These are phyloP conservation scores for Cygnus atratus DNA, from an alignment of 2,113 vertebrate genomes.

Conservation along the genomic window DNA sequence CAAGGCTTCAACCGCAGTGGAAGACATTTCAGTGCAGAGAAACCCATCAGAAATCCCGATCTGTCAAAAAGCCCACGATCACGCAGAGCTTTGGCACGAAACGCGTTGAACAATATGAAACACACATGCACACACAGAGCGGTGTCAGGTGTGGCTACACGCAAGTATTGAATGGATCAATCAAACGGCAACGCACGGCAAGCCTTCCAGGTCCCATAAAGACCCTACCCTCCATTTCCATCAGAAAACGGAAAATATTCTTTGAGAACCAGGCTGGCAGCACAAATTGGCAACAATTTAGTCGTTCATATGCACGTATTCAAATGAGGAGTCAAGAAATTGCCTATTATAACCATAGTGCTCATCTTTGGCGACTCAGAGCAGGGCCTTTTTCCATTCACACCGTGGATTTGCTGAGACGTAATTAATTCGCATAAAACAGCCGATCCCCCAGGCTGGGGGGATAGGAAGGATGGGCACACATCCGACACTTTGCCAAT, in stretches of 20 bases:
- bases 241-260: background rate
- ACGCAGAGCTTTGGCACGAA: background rate
- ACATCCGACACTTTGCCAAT: background rate
- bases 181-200: background rate
- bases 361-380: background rate
- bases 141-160: conserved; percentile 33
- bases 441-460: background rate
- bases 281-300: background rate
- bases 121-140: background rate
- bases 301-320: background rate
- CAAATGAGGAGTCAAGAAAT: background rate
- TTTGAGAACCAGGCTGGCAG: background rate
- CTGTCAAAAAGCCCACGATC: background rate
- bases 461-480: background rate
- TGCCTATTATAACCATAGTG: background rate
- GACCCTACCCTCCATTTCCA: background rate
- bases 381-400: background rate
- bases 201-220: background rate
- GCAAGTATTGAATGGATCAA: background rate
- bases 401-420: background rate
- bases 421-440: background rate
- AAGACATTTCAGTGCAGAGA: background rate
- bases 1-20: background rate
- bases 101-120: background rate
- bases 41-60: background rate